Percentiles rank a stretch among this genome's conserved stretches.
phyloP scores from a whole-genome alignment of 2,888 invertebrate genomes.

The Alcis repandata region DNA sequence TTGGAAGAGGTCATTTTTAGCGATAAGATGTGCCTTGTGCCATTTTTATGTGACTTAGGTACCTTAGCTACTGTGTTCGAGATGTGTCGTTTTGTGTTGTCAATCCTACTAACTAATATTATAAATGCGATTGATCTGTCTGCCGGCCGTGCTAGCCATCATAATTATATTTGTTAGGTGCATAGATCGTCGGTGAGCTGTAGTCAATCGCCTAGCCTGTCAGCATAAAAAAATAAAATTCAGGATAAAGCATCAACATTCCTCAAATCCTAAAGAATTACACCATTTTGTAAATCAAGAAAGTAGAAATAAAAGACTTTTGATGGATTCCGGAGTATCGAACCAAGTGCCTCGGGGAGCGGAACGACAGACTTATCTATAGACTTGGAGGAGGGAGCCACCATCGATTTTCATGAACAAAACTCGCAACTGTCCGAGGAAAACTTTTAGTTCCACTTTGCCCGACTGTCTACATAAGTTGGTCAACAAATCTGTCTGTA shows the following conservation, averaged over 20 bases:
- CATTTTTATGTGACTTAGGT: too few relatives aligned
- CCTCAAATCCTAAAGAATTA: slow-evolving; percentile 14
- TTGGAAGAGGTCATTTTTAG: too few relatives aligned
- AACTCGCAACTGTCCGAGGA: neutral
- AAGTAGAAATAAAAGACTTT: slow-evolving; percentile 66
- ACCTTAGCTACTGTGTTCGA: too few relatives aligned
- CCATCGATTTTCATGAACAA: neutral
- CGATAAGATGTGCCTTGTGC: too few relatives aligned
- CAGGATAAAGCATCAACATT: slow-evolving; percentile 3
- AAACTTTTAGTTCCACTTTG: neutral
- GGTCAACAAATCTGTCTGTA: slow-evolving; percentile 43
- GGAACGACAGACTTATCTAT: neutral
- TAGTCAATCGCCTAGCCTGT: too few relatives aligned
- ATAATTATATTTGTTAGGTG: too few relatives aligned
- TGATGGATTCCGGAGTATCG: slow-evolving; percentile 73
- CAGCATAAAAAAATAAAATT: neutral
- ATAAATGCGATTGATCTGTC: too few relatives aligned
- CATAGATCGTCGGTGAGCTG: too few relatives aligned
- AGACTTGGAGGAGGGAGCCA: neutral
- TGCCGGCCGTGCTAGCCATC: too few relatives aligned
- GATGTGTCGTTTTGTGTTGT: too few relatives aligned
- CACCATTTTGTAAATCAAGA: slow-evolving; percentile 45
- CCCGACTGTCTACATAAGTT: neutral
- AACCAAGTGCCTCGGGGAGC: slow-evolving; percentile 57
- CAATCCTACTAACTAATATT: too few relatives aligned